These are phyloP conservation scores for Agrilus planipennis DNA, from an alignment of 1,140 invertebrate genomes.

Conservation along the genomic window DNA sequence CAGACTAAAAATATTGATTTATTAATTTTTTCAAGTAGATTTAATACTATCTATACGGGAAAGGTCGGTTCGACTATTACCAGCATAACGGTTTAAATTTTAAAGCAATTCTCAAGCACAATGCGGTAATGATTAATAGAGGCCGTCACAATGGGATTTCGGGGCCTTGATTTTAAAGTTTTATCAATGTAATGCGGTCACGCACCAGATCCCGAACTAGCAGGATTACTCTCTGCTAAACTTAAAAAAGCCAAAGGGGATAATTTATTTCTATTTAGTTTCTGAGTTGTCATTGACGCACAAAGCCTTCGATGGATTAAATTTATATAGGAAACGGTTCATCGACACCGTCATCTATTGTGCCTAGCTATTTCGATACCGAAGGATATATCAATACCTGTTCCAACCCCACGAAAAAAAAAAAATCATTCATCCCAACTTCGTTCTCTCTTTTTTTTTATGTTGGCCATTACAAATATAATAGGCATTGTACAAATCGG, in stretches of 20 bases:
- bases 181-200: slow-evolving; percentile 12
- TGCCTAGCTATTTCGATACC: too few relatives aligned
- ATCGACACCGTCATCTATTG: neutral
- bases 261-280: slow-evolving; percentile 14
- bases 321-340: slow-evolving; percentile 2
- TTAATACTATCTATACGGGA: neutral
- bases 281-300: slow-evolving; percentile 14
- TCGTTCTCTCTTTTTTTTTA: slow-evolving; percentile 14
- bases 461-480: slow-evolving; percentile 14
- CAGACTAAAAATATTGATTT: neutral
- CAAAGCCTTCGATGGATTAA: slow-evolving; percentile 13
- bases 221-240: slow-evolving; percentile 18
- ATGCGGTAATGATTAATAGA: slow-evolving; percentile 12
- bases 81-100: slow-evolving; percentile 2
- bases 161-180: too few relatives aligned
- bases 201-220: slow-evolving; percentile 15
- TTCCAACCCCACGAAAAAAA: slow-evolving; percentile 6
- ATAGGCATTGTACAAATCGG: slow-evolving; percentile 22
- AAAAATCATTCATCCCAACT: slow-evolving; percentile 6
- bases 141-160: too few relatives aligned
- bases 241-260: slow-evolving; percentile 14
- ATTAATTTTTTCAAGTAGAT: neutral
- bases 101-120: slow-evolving; percentile 3
- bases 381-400: slow-evolving; percentile 1
- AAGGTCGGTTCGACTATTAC: neutral